Base-by-base conservation (phyloP, 2,797 vertebrate species). In the Sebastes goodei region DNA sequence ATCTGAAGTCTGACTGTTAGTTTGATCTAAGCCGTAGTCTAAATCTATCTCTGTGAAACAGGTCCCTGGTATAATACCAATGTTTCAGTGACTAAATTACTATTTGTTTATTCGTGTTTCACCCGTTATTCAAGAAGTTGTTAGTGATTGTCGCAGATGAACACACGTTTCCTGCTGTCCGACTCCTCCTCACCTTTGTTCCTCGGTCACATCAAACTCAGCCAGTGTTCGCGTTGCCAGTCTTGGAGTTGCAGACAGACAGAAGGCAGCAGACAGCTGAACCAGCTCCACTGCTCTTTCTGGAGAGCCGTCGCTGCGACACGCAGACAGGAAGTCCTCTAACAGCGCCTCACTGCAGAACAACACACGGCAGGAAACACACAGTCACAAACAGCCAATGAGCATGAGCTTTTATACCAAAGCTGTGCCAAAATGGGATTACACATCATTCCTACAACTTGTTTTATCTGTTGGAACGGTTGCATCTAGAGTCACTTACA, bases 241-340 rank as follows among this genome's bases (percentile, higher is more conserved):
- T 5, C 2, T 65, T 0, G 95, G 83, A 1, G 95, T 96, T 0
- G 86, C 20, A 1, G 94, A 88, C 57, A 98, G 92, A 71, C 95
- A 96, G n/a, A 98, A 97, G 76, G 94, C 75, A 0, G 93, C 93
- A 0, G 97, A 96, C 78, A 98, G 79, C 93, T 97, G 95, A 11
- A 99, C 95, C 71, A 99, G 80, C 80, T 97, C 94, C 38, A 99
- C 85, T 0, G 97, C 98, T 80, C 89, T 93, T 10, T 92, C 80
- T 1, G 95, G 66, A 9, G 76, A 87, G 0, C 65, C 86, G 0
- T 69, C 85, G 60, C 76, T 83, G 73, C 86, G 92, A 10, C 96
- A 96, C 42, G 61, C 93, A 0, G 82, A 92, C 91, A 99, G 85
- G 80, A 98, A 96, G 63, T 96, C 94, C 0, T 94, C 85, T 77